Evolutionary conservation across 1,140 invertebrate genomes (phyloP).

Genomic region (Temnothorax nylanderi): DNA sequence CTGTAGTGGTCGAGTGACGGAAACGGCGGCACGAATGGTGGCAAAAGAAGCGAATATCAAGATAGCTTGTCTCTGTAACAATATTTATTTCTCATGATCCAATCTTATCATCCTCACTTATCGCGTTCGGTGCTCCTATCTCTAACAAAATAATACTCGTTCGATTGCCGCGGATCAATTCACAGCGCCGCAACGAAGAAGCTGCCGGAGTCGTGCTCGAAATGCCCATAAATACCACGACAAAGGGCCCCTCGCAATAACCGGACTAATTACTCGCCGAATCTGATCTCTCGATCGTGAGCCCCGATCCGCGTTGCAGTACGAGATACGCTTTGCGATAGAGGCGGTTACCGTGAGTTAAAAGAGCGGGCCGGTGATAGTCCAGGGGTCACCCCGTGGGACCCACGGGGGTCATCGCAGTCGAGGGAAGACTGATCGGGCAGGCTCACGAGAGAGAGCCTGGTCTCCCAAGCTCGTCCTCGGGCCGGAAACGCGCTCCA

Average conservation of each 20-base stretch:
- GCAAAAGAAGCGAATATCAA: not conserved
- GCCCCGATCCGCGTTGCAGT: slow-evolving; percentile 13
- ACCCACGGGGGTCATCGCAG: slow-evolving; percentile 77
- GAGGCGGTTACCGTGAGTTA: slow-evolving; percentile 64
- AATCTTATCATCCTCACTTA: slow-evolving; percentile 36
- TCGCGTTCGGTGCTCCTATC: not conserved
- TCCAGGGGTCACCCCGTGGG: slow-evolving; percentile 78
- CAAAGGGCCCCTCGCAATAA: slow-evolving; percentile 42
- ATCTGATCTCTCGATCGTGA: slow-evolving; percentile 47
- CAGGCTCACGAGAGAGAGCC: slow-evolving; percentile 29
- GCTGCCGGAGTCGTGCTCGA: slow-evolving; percentile 43
- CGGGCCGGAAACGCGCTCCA: slow-evolving; percentile 72
- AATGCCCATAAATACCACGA: slow-evolving; percentile 48
- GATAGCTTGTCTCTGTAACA: not conserved
- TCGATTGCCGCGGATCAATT: not conserved
- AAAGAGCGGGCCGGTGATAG: slow-evolving; percentile 55
- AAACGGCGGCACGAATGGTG: not conserved
- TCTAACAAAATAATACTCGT: slow-evolving; percentile 17
- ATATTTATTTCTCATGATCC: slow-evolving; percentile 13
- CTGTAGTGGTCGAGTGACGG: not conserved
- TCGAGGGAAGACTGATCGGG: slow-evolving; percentile 72
- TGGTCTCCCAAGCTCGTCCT: slow-evolving; percentile 3
- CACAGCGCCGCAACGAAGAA: not conserved
- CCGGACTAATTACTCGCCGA: slow-evolving; percentile 57
- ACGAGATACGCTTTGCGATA: slow-evolving; percentile 61